phyloP scores from a whole-genome alignment of 2,888 invertebrate genomes.

The Falcaria lacertinaria region DNA sequence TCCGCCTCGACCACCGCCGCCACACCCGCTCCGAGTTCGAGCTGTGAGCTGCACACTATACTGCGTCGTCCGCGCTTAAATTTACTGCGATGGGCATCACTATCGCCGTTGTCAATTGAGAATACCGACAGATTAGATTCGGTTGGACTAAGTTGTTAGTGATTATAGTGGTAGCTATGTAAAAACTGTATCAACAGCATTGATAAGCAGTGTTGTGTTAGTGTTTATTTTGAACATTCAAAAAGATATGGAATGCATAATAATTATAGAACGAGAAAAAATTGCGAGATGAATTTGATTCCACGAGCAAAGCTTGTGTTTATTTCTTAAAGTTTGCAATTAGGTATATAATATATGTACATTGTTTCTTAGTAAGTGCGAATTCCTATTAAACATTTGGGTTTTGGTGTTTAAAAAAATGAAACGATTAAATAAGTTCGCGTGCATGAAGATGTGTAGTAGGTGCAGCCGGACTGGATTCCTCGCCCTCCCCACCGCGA shows the following conservation, averaged over 20 bases:
- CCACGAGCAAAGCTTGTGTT: constrained; percentile 74
- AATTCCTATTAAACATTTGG: constrained; percentile 15
- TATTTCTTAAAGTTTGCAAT: constrained; percentile 71
- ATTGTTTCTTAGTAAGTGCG: constrained; percentile 24
- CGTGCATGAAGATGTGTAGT: neutral
- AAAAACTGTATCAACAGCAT: constrained; percentile 34
- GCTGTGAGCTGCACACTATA: constrained; percentile 43
- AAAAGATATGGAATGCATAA: constrained; percentile 33
- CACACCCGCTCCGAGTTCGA: constrained; percentile 76
- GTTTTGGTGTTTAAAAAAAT: constrained; percentile 9
- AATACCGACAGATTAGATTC: constrained; percentile 31
- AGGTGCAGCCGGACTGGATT: neutral
- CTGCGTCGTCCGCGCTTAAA: constrained; percentile 9
- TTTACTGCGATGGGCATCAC: constrained; percentile 6
- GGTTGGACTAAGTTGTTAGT: constrained; percentile 37
- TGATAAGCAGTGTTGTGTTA: constrained; percentile 27
- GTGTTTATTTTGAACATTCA: constrained; percentile 32
- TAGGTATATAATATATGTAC: constrained; percentile 36
- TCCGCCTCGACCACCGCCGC: constrained; percentile 68
- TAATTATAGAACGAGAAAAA: constrained; percentile 40
- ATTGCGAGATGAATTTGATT: constrained; percentile 45
- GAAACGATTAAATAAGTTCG: neutral
- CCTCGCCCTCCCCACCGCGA: neutral
- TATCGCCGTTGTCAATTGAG: constrained; percentile 46
- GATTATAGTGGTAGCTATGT: constrained; percentile 41